phyloP scores from a whole-genome alignment of 2,888 invertebrate genomes.

The Cacoxenus indagator region DNA sequence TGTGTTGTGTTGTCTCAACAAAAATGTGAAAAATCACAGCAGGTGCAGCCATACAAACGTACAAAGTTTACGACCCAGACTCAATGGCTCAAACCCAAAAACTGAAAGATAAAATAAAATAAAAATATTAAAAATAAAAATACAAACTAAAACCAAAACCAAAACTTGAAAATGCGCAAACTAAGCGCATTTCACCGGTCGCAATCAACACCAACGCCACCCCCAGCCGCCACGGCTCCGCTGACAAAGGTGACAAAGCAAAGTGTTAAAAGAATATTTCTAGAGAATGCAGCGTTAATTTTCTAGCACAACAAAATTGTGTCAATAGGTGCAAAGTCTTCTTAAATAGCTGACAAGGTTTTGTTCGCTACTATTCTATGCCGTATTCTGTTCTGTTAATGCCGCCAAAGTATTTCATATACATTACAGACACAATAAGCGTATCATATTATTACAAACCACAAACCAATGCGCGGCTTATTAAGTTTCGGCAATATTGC shows the following conservation, averaged over 20 bases:
- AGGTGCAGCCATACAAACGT: background rate
- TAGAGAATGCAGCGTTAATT: conserved; percentile 43
- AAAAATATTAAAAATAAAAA: no score
- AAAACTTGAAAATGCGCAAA: conserved; percentile 39
- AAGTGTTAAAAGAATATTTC: background rate
- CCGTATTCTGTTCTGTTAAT: no score
- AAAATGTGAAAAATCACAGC: background rate
- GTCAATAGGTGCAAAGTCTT: background rate
- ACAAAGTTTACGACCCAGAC: conserved; percentile 3
- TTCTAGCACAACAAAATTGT: conserved; percentile 2
- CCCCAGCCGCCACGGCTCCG: background rate
- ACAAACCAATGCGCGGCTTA: no score
- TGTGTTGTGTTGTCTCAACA: no score
- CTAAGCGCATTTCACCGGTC: background rate
- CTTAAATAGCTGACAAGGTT: conserved; percentile 43
- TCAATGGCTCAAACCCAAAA: conserved; percentile 9
- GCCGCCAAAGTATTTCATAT: background rate
- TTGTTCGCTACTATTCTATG: no score
- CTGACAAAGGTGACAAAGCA: background rate
- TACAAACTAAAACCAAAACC: no score
- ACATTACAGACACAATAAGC: conserved; percentile 21
- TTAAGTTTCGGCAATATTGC: no score
- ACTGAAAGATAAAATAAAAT: background rate
- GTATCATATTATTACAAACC: no score
- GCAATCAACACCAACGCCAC: background rate